Evolutionary conservation across 2,113 vertebrate genomes (phyloP).

Genomic region (Hucho hucho): DNA sequence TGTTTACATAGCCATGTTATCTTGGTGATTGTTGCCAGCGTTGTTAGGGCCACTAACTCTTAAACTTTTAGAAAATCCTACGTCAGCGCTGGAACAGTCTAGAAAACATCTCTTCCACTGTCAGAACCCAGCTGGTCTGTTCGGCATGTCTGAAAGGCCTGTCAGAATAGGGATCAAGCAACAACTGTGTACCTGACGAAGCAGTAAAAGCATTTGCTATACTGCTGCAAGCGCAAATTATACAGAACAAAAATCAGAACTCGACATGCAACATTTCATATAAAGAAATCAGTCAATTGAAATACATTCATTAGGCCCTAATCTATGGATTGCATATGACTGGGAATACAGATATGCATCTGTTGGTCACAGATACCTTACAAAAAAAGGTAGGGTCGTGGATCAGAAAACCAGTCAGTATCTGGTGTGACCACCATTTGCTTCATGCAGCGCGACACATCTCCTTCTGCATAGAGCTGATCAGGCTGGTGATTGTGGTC

Average conservation of each 20-base stretch:
- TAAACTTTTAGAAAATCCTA: neutral
- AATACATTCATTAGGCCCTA: too few relatives aligned
- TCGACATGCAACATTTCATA: too few relatives aligned
- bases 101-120: neutral
- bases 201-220: slow-evolving; percentile 32
- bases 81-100: neutral
- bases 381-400: too few relatives aligned
- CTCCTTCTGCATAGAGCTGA: too few relatives aligned
- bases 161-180: slow-evolving; percentile 8
- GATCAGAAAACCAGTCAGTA: too few relatives aligned
- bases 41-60: neutral
- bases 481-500: too few relatives aligned
- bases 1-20: neutral
- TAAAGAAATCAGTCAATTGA: too few relatives aligned
- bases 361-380: too few relatives aligned
- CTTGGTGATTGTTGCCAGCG: neutral
- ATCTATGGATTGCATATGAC: too few relatives aligned
- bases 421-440: too few relatives aligned
- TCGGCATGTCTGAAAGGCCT: slow-evolving; percentile 12
- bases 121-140: neutral
- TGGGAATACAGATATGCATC: too few relatives aligned
- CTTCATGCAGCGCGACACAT: too few relatives aligned
- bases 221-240: slow-evolving; percentile 44
- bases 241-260: neutral
- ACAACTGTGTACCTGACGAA: slow-evolving; percentile 23